phyloP scores from a whole-genome alignment of 2,888 invertebrate species.

The Andrena dorsata region DNA sequence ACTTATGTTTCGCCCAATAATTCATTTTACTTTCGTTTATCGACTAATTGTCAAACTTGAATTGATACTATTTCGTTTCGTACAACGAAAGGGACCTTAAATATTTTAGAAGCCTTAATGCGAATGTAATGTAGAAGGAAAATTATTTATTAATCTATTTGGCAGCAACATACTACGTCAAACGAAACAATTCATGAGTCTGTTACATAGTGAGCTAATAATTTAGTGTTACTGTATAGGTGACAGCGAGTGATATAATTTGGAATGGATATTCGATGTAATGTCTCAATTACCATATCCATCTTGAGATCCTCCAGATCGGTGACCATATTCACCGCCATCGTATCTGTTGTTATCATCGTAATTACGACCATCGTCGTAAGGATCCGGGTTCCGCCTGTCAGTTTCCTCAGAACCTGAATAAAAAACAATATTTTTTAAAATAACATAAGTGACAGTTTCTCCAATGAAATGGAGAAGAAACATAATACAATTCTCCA shows the following conservation, averaged over 20 bases:
- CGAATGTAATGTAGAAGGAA: too few species aligned
- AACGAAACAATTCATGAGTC: neutral
- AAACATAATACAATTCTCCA: too few species aligned
- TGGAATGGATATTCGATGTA: neutral
- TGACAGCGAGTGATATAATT: neutral
- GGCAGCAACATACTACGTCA: neutral
- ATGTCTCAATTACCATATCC: conserved; percentile 48
- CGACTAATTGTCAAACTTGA: too few species aligned
- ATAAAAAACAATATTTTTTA: neutral
- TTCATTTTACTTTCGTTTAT: neutral
- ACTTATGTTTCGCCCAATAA: neutral
- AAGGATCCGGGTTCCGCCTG: conserved; percentile 42
- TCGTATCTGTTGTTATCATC: conserved; percentile 41
- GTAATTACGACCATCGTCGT: conserved; percentile 36
- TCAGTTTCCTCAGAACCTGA: conserved; percentile 54
- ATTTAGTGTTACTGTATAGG: neutral
- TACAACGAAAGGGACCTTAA: neutral
- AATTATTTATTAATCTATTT: neutral
- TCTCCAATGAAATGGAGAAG: too few species aligned
- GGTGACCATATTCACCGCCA: conserved; percentile 37
- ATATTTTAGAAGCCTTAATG: neutral
- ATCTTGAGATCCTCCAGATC: conserved; percentile 28
- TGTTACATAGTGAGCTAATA: neutral
- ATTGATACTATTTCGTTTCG: neutral
- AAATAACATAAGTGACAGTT: neutral